Conservation (phyloP, 2,797 vertebrate genomes). For the Tolypeutes matacus region DNA sequence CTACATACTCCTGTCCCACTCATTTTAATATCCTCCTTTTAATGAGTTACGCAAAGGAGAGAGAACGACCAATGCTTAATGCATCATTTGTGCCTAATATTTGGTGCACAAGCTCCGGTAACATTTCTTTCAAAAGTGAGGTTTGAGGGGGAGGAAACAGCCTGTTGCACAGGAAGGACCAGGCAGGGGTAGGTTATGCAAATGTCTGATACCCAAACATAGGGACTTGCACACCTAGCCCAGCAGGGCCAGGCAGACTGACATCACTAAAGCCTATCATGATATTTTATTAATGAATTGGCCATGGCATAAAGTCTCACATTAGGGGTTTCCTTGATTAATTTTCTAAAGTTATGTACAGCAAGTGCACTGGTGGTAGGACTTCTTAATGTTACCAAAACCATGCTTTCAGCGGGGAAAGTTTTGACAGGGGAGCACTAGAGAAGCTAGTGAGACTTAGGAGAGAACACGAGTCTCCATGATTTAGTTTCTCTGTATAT, state of each 20-base stretch:
- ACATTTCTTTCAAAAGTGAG: not conserved
- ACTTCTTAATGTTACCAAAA: conserved; percentile 57
- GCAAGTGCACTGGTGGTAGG: not conserved
- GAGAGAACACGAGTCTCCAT: not conserved
- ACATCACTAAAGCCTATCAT: not conserved
- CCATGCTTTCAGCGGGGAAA: not conserved
- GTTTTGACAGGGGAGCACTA: not conserved
- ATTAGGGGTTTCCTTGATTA: conserved; percentile 77
- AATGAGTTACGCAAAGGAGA: not conserved
- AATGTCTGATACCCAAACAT: not conserved
- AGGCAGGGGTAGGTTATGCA: not conserved
- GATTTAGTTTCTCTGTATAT: not conserved
- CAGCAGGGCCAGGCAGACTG: not conserved
- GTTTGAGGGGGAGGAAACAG: not conserved
- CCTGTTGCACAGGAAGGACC: not conserved
- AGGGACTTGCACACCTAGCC: not conserved
- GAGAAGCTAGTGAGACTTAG: not conserved
- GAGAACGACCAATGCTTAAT: not conserved
- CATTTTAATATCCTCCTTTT: not conserved
- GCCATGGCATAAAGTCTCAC: conserved; percentile 67
- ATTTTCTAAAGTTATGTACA: conserved; percentile 62
- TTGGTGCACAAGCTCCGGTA: not conserved
- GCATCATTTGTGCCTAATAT: not conserved
- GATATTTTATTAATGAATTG: conserved; percentile 69
- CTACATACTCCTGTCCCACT: not conserved